Evolutionary conservation across 2,888 invertebrate genomes (phyloP), one percentile per base, ranked within the genome.

Genomic region (Herminia tarsipennalis): DNA sequence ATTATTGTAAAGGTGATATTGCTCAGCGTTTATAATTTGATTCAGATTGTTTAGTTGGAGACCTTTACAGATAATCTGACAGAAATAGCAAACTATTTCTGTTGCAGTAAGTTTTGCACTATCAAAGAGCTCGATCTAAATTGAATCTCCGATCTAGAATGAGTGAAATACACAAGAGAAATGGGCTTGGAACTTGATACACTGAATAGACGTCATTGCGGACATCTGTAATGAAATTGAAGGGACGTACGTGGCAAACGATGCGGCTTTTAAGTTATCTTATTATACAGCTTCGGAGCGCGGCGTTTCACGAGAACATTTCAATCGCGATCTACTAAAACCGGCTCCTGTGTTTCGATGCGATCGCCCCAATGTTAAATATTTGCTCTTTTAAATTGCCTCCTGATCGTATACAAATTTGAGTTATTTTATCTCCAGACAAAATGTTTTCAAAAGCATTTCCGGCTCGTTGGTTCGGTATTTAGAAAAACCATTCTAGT

Each of bases 281-380:
- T 61, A 46, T 67, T 74, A 63, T 60, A 70, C 78, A 68, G 57
- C 62, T 63, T 56, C 52, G n/a, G n/a, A 60, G 52, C 33, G 42
- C 46, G 39, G 34, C 44, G 46, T 47, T 55, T 54, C 56, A 61
- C 56, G 71, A 62, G 74, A 79, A 86, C 78, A 75, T 82, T 86
- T 87, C 81, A 86, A 88, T 87, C 85, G 79, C 72, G 78, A 82
- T 81, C 76, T 62, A 66, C 71, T 66, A 67, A 76, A 80, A 82
- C 84, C 78, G 80, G 83, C 76, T 80, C 63, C 81, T 67, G 78
- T 71, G 66, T 77, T 65, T 72, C 66, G 75, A 80, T 78, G 56
- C 47, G 56, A 82, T 80, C 78, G 70, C 28, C 48, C 40, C 53
- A 53, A 60, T 57, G 64, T 62, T 66, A 70, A 72, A 75, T 75